Conservation (phyloP, 2,888 invertebrate genomes). For the Spatulosminthurus flaviceps region DNA sequence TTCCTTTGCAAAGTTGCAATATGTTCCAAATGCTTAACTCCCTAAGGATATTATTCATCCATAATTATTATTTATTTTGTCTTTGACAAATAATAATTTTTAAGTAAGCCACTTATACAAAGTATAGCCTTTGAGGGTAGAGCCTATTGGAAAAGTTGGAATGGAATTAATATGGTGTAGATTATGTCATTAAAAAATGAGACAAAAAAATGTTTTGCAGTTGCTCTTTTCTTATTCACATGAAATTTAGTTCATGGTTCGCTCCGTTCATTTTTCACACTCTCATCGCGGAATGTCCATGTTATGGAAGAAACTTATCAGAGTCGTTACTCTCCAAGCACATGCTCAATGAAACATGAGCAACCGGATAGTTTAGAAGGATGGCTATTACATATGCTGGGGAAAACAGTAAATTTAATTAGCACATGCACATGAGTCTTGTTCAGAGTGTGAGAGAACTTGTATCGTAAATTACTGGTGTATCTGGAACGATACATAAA, state of each 20-base stretch:
- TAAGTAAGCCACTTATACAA: no score
- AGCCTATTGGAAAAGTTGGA: neutral
- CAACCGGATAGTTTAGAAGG: neutral
- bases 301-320: neutral
- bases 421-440: neutral
- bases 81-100: neutral
- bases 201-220: neutral
- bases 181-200: neutral
- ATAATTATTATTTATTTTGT: no score
- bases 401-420: neutral
- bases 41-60: neutral
- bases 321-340: neutral
- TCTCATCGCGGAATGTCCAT: neutral
- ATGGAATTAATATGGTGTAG: neutral
- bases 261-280: neutral
- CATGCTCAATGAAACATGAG: constrained; percentile 3
- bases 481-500: neutral
- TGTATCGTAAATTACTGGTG: neutral
- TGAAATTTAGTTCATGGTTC: neutral
- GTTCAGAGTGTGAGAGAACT: neutral
- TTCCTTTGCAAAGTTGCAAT: neutral
- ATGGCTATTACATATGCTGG: neutral
- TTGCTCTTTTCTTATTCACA: neutral
- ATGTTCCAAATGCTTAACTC: neutral
- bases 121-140: neutral